These are phyloP conservation scores for Microcebus lehilahytsara DNA, from an alignment of 2,113 vertebrate genomes.

Conservation along the genomic window DNA sequence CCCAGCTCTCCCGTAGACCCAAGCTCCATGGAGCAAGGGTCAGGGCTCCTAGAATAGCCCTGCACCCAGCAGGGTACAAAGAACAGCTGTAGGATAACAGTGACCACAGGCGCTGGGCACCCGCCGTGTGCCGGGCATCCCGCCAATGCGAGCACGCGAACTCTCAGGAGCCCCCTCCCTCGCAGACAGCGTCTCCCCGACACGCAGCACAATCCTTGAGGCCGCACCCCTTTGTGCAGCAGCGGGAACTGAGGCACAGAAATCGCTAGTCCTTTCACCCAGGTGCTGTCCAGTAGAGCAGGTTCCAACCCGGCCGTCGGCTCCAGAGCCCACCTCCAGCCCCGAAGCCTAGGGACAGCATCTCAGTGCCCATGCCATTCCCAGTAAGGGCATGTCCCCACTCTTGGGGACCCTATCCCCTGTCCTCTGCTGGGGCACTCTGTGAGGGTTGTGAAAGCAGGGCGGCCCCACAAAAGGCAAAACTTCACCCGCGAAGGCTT, in stretches of 20 bases:
- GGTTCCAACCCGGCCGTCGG: fast-evolving
- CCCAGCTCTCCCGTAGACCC: not conserved
- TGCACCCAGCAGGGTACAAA: not conserved
- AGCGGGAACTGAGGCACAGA: not conserved
- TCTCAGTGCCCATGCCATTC: not conserved
- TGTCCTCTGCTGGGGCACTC: fast-evolving
- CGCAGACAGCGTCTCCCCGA: not conserved
- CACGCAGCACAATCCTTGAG: not conserved
- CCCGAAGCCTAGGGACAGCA: fast-evolving
- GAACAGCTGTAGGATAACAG: not conserved
- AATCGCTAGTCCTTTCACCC: not conserved
- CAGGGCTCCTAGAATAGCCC: not conserved
- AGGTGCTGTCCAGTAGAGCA: not conserved
- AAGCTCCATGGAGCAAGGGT: no score
- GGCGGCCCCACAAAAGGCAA: fast-evolving
- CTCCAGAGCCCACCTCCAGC: not conserved
- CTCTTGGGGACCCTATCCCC: no score
- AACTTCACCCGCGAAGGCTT: not conserved
- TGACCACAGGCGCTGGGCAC: fast-evolving
- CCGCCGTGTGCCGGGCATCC: fast-evolving
- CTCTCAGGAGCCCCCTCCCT: not conserved
- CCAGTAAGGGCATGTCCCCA: not conserved
- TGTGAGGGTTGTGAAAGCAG: not conserved
- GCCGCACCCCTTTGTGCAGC: not conserved
- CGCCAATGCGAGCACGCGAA: fast-evolving